These are phyloP conservation scores for Sycophaga agraensis DNA, from an alignment of 1,140 invertebrate genomes.

Conservation along the genomic window DNA sequence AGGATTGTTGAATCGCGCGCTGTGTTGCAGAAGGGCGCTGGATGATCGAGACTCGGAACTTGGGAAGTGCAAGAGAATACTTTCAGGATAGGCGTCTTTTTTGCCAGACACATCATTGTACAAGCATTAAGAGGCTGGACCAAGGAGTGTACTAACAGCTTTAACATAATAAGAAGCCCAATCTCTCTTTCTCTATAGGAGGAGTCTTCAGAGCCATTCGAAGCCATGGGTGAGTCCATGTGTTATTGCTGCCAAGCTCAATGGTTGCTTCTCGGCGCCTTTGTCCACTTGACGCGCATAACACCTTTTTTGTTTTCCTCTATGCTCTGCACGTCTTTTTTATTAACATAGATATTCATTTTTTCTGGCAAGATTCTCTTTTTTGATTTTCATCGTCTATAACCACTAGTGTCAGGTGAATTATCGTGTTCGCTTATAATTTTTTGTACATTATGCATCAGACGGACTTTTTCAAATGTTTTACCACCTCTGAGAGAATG, in stretches of 20 bases:
- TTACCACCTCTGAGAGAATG: too few relatives aligned
- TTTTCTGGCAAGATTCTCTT: background rate
- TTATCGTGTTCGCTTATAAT: too few relatives aligned
- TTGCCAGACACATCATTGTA: slow-evolving; percentile 2
- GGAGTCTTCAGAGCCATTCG: background rate
- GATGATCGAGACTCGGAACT: too few relatives aligned
- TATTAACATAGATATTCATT: background rate
- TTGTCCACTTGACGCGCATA: too few relatives aligned
- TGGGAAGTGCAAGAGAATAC: background rate
- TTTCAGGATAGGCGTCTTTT: background rate
- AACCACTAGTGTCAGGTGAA: too few relatives aligned
- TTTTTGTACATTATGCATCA: too few relatives aligned
- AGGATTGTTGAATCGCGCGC: too few relatives aligned
- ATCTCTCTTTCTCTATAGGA: background rate
- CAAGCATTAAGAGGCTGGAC: background rate
- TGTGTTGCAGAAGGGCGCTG: too few relatives aligned
- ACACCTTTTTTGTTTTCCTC: too few relatives aligned
- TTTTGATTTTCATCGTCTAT: background rate
- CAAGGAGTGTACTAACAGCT: background rate
- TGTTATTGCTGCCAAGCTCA: background rate
- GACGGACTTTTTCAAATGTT: too few relatives aligned
- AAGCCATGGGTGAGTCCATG: slow-evolving; percentile 22
- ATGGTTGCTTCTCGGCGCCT: too few relatives aligned
- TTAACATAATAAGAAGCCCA: background rate
- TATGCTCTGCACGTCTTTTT: background rate